A percentile compares a stretch with the other conserved stretches of the same genome.
phyloP scores from a whole-genome alignment of 2,113 vertebrate species.

The Daboia siamensis region DNA sequence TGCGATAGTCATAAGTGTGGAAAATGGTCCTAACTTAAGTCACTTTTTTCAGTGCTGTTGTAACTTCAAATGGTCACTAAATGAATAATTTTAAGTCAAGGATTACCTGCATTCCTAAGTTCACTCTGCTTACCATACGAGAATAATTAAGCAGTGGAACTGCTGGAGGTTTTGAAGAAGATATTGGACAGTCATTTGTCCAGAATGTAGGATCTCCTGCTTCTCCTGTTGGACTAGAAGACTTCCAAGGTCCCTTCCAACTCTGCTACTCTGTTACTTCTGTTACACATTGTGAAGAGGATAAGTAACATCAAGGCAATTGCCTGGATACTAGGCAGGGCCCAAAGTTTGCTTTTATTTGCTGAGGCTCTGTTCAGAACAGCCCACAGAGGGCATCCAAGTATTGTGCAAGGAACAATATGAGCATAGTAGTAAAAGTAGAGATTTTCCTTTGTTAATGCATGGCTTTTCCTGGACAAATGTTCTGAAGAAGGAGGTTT shows the following conservation, averaged over 20 bases:
- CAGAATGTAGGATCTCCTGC: no score
- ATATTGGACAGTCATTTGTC: no score
- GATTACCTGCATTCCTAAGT: not conserved
- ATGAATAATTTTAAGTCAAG: no score
- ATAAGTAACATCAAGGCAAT: not conserved
- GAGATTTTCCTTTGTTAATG: conserved; percentile 13
- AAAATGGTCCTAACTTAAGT: not conserved
- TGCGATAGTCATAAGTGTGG: not conserved
- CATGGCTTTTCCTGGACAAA: conserved; percentile 29
- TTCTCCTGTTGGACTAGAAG: no score
- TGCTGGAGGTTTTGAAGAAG: no score
- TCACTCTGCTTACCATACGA: not conserved
- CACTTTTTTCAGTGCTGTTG: no score
- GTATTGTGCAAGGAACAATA: conserved; percentile 32
- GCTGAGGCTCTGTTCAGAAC: not conserved
- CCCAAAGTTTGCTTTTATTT: not conserved
- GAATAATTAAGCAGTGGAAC: no score
- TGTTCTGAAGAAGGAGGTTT: not conserved
- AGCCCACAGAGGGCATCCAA: conserved; percentile 67
- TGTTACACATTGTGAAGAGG: no score
- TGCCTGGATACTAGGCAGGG: not conserved
- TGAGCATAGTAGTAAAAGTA: not conserved
- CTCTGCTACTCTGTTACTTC: no score
- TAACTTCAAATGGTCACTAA: no score
- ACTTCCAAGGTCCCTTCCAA: no score